Conservation (phyloP, 2,888 invertebrate genomes). For the Saturnia pavonia region DNA sequence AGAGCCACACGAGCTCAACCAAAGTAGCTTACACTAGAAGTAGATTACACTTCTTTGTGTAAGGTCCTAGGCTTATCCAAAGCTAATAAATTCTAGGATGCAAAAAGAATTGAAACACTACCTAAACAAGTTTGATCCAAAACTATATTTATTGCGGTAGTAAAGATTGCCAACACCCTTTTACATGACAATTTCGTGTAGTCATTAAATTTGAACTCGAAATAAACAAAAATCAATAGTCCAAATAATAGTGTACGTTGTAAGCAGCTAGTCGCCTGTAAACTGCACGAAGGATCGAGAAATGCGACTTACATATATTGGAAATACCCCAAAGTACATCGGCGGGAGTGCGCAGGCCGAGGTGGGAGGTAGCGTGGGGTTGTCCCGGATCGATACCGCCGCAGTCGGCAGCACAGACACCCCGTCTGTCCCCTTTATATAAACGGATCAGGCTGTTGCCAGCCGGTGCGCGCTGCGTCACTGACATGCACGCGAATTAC, state of each 20-base stretch:
- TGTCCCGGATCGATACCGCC: constrained; percentile 44
- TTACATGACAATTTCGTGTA: not conserved
- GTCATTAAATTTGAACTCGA: not conserved
- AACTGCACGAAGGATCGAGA: not conserved
- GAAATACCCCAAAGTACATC: constrained; percentile 54
- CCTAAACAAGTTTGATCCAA: too few species aligned
- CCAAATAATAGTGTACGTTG: not conserved
- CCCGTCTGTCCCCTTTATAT: constrained; percentile 45
- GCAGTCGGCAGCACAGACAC: constrained; percentile 38
- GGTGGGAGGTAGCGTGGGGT: constrained; percentile 30
- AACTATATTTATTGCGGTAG: too few species aligned
- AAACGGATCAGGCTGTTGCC: constrained; percentile 39
- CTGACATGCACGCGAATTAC: not conserved
- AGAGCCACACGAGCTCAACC: not conserved
- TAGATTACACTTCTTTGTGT: not conserved
- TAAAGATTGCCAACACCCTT: not conserved
- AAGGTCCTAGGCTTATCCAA: not conserved
- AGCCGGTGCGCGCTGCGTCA: constrained; percentile 21
- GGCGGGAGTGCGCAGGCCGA: constrained; percentile 37
- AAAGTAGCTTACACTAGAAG: not conserved
- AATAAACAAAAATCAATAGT: not conserved
- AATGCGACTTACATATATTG: constrained; percentile 30
- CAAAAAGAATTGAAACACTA: not conserved
- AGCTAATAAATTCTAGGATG: not conserved
- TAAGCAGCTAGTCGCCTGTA: not conserved